Base-by-base conservation (phyloP, 2,113 vertebrate genomes). In the Callorhinus ursinus region DNA sequence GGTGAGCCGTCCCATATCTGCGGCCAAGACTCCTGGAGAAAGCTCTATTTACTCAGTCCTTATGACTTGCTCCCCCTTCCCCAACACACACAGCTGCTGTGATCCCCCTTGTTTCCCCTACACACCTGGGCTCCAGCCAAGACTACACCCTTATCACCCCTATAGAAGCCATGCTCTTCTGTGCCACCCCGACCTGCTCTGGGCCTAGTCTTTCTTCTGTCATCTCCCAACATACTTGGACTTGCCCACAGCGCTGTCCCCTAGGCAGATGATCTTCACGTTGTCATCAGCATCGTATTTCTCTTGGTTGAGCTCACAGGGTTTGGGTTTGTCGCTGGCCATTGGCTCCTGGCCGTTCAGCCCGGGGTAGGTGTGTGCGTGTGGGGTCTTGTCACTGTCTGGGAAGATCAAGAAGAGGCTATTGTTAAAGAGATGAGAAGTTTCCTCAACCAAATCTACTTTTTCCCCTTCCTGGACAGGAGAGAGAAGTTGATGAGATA, bases 171-270 rank as follows among this genome's bases (percentile, higher is more conserved):
- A 81, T 0, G 36, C 18, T 63, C 33, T 71, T 65, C 46, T 63
- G 24, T 28, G 33, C 21, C 71, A 36, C 24, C 21, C 31, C 16
- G 15, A 36, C 22, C 42, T 10, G 14, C 24, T 53, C 39, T 46
- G 24, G 55, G 39, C 4, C 69, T 24, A 28, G 11, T 0, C 19
- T 26, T 85, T 0, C 19, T 57, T 51, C 72, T 46, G 55, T 39
- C 21, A 28, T 49, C 36, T 53, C 53, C 86, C 83, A 28, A 98
- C 99, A 97, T 98, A 99, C 99, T 99, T 99, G 74, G 99, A 99
- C 97, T 99, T 99, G 16, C 99, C 99, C 79, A 99, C 99, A 0
- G 99, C 99, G 36, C 99, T 99, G 99, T 99, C 99, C 24, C 99
- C 99, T 63, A 99, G 97, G 96, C 99, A 99, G 98, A 99, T 99